Percentiles rank a stretch among this genome's conserved stretches.
Conservation (phyloP, 2,797 vertebrate genomes). For the Diplodus puntazzo region DNA sequence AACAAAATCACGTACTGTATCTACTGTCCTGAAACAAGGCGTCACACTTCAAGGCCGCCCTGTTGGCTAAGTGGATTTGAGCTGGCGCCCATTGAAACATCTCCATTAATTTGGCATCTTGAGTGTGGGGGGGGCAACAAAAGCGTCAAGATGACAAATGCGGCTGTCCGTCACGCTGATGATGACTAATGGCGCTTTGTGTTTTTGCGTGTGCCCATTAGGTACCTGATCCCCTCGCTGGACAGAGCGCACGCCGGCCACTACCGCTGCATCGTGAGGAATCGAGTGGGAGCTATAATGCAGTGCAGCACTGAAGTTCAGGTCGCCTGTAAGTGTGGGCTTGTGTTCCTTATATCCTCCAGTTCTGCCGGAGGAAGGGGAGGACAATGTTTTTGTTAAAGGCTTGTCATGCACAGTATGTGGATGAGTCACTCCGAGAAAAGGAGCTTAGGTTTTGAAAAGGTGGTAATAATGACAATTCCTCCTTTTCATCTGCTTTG, state of each 20-base stretch:
- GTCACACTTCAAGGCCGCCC: conserved; percentile 17
- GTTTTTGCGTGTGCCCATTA: conserved; percentile 69
- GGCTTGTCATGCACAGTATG: conserved; percentile 44
- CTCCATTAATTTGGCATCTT: conserved; percentile 61
- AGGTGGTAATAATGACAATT: conserved; percentile 37
- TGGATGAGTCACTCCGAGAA: conserved; percentile 57
- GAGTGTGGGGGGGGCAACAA: conserved; percentile 40
- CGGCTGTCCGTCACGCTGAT: conserved; percentile 57
- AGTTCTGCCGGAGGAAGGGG: conserved; percentile 25
- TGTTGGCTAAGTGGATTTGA: conserved; percentile 50
- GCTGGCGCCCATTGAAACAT: conserved; percentile 46
- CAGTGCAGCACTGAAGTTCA: conserved; percentile 97
- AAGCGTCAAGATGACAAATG: conserved; percentile 62
- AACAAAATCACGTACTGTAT: background rate
- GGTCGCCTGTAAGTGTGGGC: conserved; percentile 94
- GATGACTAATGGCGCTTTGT: conserved; percentile 69
- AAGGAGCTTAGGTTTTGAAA: conserved; percentile 52
- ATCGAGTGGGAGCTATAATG: conserved; percentile 96
- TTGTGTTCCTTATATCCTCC: conserved; percentile 26
- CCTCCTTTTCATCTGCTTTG: conserved; percentile 27
- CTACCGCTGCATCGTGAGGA: conserved; percentile 98
- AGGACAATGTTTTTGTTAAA: conserved; percentile 51
- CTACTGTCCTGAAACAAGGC: conserved; percentile 2
- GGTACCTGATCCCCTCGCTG: conserved; percentile 96
- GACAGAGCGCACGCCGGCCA: conserved; percentile 94